Conservation (phyloP, 2,113 vertebrate genomes). For the Aleadryas rufinucha region DNA sequence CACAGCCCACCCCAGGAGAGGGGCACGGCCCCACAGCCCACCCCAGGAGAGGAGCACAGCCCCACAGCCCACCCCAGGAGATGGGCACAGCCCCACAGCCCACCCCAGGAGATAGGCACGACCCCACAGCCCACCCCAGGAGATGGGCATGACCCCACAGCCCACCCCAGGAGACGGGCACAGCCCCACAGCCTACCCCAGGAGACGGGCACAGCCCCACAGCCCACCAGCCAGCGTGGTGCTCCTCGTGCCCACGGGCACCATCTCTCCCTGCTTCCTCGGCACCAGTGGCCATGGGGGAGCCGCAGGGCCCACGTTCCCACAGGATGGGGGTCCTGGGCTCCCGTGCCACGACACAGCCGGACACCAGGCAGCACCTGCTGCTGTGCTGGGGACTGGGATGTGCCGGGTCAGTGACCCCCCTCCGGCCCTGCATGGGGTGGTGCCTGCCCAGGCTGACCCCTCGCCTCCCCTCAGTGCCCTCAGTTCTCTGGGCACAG, state of each 20-base stretch:
- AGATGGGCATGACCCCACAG: too few relatives aligned
- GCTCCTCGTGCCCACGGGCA: accelerated
- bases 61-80: neutral
- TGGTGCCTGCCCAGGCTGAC: neutral
- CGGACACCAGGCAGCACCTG: accelerated
- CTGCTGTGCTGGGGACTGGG: neutral
- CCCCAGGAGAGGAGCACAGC: neutral
- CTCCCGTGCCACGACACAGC: accelerated
- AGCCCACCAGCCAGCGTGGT: neutral
- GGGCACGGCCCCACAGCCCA: neutral
- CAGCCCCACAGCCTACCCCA: too few relatives aligned
- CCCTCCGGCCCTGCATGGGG: neutral
- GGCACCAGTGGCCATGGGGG: accelerated
- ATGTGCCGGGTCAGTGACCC: neutral
- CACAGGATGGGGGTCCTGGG: too few relatives aligned
- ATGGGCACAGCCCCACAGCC: accelerated
- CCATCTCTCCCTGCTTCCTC: accelerated
- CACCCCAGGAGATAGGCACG: too few relatives aligned
- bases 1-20: neutral
- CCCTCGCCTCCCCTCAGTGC: neutral
- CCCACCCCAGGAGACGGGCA: neutral
- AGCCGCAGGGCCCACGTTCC: neutral
- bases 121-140: too few relatives aligned
- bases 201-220: accelerated
- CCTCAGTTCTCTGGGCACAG: neutral